Conservation (phyloP, 1,140 invertebrate species). For the Drosophila nigrodunni region DNA sequence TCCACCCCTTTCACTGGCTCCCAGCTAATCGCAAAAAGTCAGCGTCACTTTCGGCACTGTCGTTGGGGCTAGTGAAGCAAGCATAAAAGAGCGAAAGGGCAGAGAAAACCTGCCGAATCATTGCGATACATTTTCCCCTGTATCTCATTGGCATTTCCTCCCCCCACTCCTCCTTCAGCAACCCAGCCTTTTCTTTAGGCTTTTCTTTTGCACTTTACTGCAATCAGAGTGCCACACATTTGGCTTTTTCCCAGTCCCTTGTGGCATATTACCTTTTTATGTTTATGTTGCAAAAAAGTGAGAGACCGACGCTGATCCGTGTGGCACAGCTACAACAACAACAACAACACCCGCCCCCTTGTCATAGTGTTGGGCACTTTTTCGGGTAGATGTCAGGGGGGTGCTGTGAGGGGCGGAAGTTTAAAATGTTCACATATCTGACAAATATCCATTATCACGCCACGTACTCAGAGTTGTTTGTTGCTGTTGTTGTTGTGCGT, state of each 20-base stretch:
- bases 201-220: constrained; percentile 61
- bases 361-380: not conserved
- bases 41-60: constrained; percentile 13
- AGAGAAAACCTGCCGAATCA: constrained; percentile 71
- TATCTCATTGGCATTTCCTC: constrained; percentile 11
- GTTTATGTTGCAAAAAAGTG: constrained; percentile 68
- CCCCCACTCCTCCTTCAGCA: not conserved
- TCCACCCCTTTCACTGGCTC: not conserved
- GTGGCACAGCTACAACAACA: constrained; percentile 42
- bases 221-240: constrained; percentile 60
- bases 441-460: constrained; percentile 83
- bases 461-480: constrained; percentile 65
- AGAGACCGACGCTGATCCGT: constrained; percentile 52
- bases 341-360: constrained; percentile 2
- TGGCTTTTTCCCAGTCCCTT: constrained; percentile 50
- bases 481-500: constrained; percentile 57
- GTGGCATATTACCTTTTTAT: constrained; percentile 81
- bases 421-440: constrained; percentile 82
- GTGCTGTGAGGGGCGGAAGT: constrained; percentile 49
- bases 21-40: constrained; percentile 37
- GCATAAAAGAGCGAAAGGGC: too few species aligned
- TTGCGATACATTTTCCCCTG: constrained; percentile 62
- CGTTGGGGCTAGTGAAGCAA: not conserved
- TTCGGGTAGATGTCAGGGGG: not conserved
- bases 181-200: constrained; percentile 26